A percentile compares a stretch with the other conserved stretches of the same genome.
Conservation (phyloP, 1,140 invertebrate genomes). For the Bombus pyrosoma region DNA sequence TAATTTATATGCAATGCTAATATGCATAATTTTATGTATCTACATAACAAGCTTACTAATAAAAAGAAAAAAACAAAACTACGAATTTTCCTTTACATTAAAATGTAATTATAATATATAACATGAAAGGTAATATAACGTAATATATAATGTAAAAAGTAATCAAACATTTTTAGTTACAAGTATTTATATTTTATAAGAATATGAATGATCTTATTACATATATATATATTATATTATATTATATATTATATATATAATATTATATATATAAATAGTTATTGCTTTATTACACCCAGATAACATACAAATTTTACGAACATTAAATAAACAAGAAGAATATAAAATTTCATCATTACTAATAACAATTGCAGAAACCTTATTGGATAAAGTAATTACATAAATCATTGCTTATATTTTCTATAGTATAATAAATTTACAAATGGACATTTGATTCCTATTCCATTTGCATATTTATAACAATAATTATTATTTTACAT, state of each 20-base stretch:
- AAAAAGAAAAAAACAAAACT: conserved; percentile 60
- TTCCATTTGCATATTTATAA: conserved; percentile 24
- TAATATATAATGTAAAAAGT: not conserved
- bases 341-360: conserved; percentile 35
- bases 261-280: conserved; percentile 27
- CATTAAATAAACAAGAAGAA: conserved; percentile 37
- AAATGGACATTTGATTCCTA: conserved; percentile 5
- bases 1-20: conserved; percentile 52
- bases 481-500: conserved; percentile 26
- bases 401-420: conserved; percentile 48
- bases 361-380: conserved; percentile 56
- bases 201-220: conserved; percentile 57
- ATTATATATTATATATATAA: no score
- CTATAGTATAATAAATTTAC: conserved; percentile 24
- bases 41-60: conserved; percentile 66
- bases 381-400: conserved; percentile 46
- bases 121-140: not conserved
- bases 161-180: conserved; percentile 32
- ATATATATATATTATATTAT: conserved; percentile 50
- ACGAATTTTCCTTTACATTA: not conserved
- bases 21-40: conserved; percentile 64
- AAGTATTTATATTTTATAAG: conserved; percentile 64
- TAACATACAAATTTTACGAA: conserved; percentile 62
- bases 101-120: not conserved
- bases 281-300: conserved; percentile 61